A percentile compares a stretch with the other conserved stretches of the same genome.
Evolutionary conservation across 2,888 invertebrate genomes (phyloP).

Genomic region (Macrophya annulata): DNA sequence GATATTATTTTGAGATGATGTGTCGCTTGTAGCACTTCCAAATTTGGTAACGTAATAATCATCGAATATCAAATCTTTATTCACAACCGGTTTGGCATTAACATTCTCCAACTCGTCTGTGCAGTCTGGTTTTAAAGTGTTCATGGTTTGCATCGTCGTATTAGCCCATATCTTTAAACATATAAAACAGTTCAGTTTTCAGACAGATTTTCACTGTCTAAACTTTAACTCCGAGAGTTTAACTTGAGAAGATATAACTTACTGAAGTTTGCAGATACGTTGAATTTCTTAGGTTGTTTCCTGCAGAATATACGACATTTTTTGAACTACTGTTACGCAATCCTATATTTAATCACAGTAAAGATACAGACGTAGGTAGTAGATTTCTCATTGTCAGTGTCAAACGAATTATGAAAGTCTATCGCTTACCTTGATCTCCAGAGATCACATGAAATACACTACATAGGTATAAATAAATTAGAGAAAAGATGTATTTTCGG

Average conservation of each 20-base stretch:
- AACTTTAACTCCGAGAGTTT: background rate
- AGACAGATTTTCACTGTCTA: no score
- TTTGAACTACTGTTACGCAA: slow-evolving; percentile 48
- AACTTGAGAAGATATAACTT: slow-evolving; percentile 23
- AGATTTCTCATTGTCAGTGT: no score
- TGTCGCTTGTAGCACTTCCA: slow-evolving; percentile 77
- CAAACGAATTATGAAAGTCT: background rate
- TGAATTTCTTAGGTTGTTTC: slow-evolving; percentile 16
- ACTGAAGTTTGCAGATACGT: slow-evolving; percentile 31
- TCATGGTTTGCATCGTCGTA: background rate
- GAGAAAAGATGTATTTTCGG: background rate
- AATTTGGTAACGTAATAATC: slow-evolving; percentile 76
- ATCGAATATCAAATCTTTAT: slow-evolving; percentile 66
- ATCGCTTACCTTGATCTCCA: background rate
- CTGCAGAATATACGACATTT: slow-evolving; percentile 57
- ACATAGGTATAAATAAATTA: background rate
- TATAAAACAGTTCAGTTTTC: no score
- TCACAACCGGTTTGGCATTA: slow-evolving; percentile 53
- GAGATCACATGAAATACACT: background rate
- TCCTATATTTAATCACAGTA: no score
- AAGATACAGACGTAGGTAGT: no score
- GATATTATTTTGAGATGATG: slow-evolving; percentile 80
- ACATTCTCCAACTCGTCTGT: background rate
- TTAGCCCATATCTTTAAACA: slow-evolving; percentile 62
- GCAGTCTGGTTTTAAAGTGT: no score